Evolutionary conservation across 2,888 invertebrate genomes (phyloP), one percentile per base, ranked within the genome.

Genomic region (Antheraea assamensis): DNA sequence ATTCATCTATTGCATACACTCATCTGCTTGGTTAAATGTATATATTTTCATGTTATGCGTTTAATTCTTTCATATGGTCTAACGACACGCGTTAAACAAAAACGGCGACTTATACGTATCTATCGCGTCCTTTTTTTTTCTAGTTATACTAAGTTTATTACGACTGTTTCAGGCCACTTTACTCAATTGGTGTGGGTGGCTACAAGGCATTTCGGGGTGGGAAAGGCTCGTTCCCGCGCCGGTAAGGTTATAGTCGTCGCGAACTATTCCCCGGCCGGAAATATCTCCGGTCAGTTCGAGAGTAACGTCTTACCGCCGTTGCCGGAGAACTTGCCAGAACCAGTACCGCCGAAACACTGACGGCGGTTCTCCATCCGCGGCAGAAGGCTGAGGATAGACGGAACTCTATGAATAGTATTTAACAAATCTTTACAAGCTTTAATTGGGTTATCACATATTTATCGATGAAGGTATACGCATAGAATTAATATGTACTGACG

Each of bases 141-240:
- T n/a, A n/a, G n/a, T n/a, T n/a, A n/a, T n/a, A n/a, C n/a, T n/a
- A 58, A 3, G 3, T 55, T 64, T 5, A 64, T 17, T 64, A 30
- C 3, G 30, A 64, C 5, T 27, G 27, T 78, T 75, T 30, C 90
- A 97, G 98, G 98, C 75, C 98, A 98, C 89, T 98, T 98, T 90
- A 97, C 98, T 0, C 98, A 98, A 92, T 95, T 98, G 89, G 97
- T 98, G 35, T 98, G 98, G 98, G 96, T 96, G 58, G 95, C 95
- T 71, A 97, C 97, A 3, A 95, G 96, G 70, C 96, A 96, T 87
- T 96, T 98, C 84, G 98, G 98, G 3, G 96, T 98, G 1, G 98
- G 98, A 13, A 97, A 97, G 85, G 97, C 98, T 0, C 95, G 96
- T 72, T 97, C 97, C 52, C 94, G 97, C 68, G 96, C 97, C 24